Evolutionary conservation across 2,888 invertebrate genomes (phyloP).

Genomic region (Rhagophthalmus giganteus): DNA sequence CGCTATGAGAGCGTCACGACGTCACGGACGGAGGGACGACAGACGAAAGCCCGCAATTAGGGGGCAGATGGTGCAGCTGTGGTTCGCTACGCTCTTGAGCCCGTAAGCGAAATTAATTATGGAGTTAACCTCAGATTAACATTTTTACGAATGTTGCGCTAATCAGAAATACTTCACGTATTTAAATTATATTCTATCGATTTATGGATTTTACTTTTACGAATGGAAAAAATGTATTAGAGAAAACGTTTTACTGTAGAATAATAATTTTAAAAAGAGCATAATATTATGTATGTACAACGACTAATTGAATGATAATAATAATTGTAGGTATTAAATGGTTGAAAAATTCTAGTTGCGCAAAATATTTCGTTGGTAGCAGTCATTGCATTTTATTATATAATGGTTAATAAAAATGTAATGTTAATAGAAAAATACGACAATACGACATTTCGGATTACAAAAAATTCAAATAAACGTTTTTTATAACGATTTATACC

Average conservation of each 20-base stretch:
- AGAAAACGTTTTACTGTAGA: conserved; percentile 11
- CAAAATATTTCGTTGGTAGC: too few species aligned
- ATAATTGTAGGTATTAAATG: too few species aligned
- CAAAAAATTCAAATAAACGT: too few species aligned
- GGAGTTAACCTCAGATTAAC: conserved; percentile 29
- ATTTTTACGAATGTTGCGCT: conserved; percentile 24
- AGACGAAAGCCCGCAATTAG: conserved; percentile 28
- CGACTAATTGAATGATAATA: too few species aligned
- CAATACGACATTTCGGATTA: too few species aligned
- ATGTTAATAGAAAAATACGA: too few species aligned
- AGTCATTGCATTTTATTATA: too few species aligned
- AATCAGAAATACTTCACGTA: conserved; percentile 23
- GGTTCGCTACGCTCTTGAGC: conserved; percentile 29
- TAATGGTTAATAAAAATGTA: too few species aligned
- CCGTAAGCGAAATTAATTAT: conserved; percentile 29
- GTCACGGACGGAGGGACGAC: conserved; percentile 26
- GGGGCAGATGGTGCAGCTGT: conserved; percentile 29
- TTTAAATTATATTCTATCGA: conserved; percentile 13
- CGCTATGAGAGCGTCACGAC: conserved; percentile 24
- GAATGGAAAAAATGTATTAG: conserved; percentile 3
- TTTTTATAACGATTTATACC: too few species aligned
- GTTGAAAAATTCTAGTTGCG: too few species aligned
- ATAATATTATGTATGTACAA: too few species aligned
- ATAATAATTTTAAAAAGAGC: conserved; percentile 5
- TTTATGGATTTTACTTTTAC: conserved; percentile 14